These are phyloP conservation scores for Oasisia sp. DNA, from an alignment of 2,888 invertebrate species.

Conservation along the genomic window DNA sequence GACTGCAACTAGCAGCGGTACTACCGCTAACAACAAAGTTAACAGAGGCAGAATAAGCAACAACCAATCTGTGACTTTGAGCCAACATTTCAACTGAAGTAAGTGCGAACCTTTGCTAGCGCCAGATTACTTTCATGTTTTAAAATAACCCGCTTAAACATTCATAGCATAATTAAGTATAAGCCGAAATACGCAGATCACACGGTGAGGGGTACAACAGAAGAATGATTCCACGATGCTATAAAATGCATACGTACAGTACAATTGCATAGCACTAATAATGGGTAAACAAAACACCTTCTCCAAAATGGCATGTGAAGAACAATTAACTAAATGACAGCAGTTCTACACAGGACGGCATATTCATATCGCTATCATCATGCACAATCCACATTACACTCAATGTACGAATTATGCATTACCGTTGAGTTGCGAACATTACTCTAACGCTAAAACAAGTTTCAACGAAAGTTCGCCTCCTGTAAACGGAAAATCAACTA, in stretches of 20 bases:
- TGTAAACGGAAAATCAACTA: background rate
- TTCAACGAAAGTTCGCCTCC: background rate
- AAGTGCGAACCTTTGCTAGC: background rate
- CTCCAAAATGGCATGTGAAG: background rate
- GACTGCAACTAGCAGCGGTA: background rate
- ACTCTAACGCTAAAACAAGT: background rate
- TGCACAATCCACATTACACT: background rate
- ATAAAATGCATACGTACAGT: background rate
- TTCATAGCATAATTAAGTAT: background rate
- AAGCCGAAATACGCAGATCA: background rate
- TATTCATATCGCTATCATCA: background rate
- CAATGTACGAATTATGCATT: background rate
- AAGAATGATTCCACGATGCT: background rate
- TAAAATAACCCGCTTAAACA: background rate
- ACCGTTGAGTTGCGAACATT: background rate
- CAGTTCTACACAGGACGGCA: background rate
- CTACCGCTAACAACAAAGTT: background rate
- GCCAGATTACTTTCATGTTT: background rate
- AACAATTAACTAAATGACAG: background rate
- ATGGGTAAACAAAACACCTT: background rate
- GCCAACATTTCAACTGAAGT: background rate
- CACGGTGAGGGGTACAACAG: background rate
- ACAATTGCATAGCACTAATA: background rate
- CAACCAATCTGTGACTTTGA: background rate
- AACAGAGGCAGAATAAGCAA: background rate